Evolutionary conservation across 2,888 invertebrate genomes (phyloP), one percentile per base, ranked within the genome.

Genomic region (Macaria liturata): DNA sequence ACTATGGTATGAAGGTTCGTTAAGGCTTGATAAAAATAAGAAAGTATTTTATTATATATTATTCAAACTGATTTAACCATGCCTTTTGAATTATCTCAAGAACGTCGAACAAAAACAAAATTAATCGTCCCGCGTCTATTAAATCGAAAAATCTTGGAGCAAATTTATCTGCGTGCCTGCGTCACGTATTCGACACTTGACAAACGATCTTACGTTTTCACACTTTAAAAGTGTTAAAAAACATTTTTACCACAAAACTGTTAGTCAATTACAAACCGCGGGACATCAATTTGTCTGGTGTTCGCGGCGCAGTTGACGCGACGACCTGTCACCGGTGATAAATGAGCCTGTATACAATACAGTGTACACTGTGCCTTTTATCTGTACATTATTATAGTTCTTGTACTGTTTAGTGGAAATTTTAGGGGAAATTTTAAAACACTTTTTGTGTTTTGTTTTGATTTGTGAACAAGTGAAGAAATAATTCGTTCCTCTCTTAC

Each of bases 291-390:
- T 74, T 73, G 70, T 65, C 62, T 57, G 57, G 57, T 59, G 58
- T 57, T 70, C 72, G 69, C 70, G 57, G 64, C 50, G 60, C 65
- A 61, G 62, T 62, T 67, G 70, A 65, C 63, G 68, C 65, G 62
- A 68, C 69, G 70, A 68, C 74, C 70, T 70, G 71, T 68, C 78
- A 61, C 63, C 54, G 32, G 42, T 81, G 83, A 83, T 78, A 76
- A 78, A 83, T 78, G 80, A 80, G 65, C 60, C 42, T 8, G 42
- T 39, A 39, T 39, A 39, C 3, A 5, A 9, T 4, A 42, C 7
- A 39, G 39, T 49, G 37, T 49, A 49, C 32, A 9, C 40, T 34
- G 20, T 31, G 46, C 50, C 61, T 51, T 61, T 60, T 54, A 61
- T 59, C 59, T 37, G 34, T 37, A 37, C 34, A 37, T 37, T 37